These are phyloP conservation scores for Tromatobia lineatoria DNA, from an alignment of 2,888 invertebrate species.

Conservation along the genomic window DNA sequence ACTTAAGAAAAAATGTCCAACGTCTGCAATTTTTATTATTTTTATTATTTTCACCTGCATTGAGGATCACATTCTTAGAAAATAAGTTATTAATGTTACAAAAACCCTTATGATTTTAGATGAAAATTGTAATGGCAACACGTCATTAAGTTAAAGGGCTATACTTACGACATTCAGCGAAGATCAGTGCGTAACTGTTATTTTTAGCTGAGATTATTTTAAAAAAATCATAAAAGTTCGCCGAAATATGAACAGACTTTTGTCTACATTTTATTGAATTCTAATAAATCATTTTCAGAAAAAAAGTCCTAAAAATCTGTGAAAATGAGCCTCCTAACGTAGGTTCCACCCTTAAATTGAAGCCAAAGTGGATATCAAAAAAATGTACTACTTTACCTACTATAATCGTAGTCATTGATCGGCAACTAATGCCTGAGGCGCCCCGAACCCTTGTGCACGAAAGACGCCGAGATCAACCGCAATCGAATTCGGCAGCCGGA, in stretches of 20 bases:
- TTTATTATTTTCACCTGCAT: no score
- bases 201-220: no score
- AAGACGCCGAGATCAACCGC: not conserved
- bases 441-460: not conserved
- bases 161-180: no score
- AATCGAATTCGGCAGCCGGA: not conserved
- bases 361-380: not conserved
- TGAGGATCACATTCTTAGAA: not conserved
- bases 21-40: not conserved
- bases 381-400: not conserved
- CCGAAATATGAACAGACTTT: no score
- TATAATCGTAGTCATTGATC: slow-evolving; percentile 2
- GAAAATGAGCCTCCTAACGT: slow-evolving; percentile 17
- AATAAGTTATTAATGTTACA: not conserved
- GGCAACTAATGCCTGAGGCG: slow-evolving; percentile 1
- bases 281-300: no score
- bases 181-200: no score
- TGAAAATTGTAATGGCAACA: no score
- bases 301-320: slow-evolving; percentile 7
- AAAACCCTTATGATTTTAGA: not conserved
- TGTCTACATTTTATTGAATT: no score
- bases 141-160: no score
- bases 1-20: no score
- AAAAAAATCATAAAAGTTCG: no score
- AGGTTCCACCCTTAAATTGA: slow-evolving; percentile 13